Conservation (phyloP, 2,113 vertebrate genomes). For the Tylochromis polylepis region DNA sequence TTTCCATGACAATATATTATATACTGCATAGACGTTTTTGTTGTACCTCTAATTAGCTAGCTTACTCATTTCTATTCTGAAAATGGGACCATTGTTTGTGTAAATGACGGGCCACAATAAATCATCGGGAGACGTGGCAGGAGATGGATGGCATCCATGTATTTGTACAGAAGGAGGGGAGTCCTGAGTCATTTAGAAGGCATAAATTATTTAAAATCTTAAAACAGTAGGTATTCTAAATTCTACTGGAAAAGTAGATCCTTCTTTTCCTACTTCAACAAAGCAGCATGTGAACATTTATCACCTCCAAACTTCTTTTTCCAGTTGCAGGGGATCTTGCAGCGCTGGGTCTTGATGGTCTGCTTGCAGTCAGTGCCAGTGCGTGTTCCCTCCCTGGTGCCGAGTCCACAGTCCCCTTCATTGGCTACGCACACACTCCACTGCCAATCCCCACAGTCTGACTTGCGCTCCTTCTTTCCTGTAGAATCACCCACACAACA, state of each 20-base stretch:
- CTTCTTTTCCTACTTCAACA: not conserved
- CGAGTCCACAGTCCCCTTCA: slow-evolving; percentile 89
- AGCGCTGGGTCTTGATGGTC: slow-evolving; percentile 96
- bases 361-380: slow-evolving; percentile 88
- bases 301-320: slow-evolving; percentile 98
- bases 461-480: slow-evolving; percentile 93
- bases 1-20: slow-evolving; percentile 17
- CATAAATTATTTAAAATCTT: not conserved
- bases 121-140: not conserved
- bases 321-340: slow-evolving; percentile 99
- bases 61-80: slow-evolving; percentile 21
- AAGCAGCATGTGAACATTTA: not conserved
- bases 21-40: slow-evolving; percentile 12
- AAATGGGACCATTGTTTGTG: slow-evolving; percentile 30
- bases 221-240: not conserved
- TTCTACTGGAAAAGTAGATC: not conserved
- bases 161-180: not conserved
- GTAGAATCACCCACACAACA: not conserved
- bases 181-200: not conserved
- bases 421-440: slow-evolving; percentile 97
- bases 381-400: slow-evolving; percentile 90
- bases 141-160: not conserved
- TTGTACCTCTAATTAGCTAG: slow-evolving; percentile 38
- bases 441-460: slow-evolving; percentile 96
- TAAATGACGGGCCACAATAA: slow-evolving; percentile 11